Evolutionary conservation across 2,888 invertebrate genomes (phyloP), one percentile per base, ranked within the genome.

Genomic region (Idaea aversata): DNA sequence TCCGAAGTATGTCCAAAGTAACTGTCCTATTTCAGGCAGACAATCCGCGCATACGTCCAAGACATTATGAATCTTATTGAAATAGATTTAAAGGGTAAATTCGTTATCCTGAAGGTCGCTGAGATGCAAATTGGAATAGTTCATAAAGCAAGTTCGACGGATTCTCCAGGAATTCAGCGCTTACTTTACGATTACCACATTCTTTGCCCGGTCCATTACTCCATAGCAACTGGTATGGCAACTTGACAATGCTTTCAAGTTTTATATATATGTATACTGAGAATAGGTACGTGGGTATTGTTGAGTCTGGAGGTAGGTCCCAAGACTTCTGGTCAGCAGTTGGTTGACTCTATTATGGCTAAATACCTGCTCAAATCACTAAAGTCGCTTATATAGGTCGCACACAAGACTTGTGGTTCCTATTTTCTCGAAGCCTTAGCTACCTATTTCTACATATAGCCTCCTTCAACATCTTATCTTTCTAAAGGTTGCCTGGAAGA

Each of bases 111-210:
- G 68, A 57, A 59, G 10, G 34, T 57, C 47, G 67, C 63, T 57
- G 67, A 72, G 71, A 75, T 77, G 78, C 77, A 84, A 87, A 87
- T 87, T 86, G 83, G 79, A 86, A 87, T 85, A 83, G 84, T 86
- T 86, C 68, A 68, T 73, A 72, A 76, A 81, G 75, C 73, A 73
- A 77, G 74, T 77, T 75, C 73, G 73, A 72, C 70, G 73, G 64
- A 62, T 64, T 69, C 71, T 65, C 70, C 70, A 72, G 73, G 71
- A 72, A 77, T 77, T 75, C 75, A 71, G 60, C 47, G 67, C 68
- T 63, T 63, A 67, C 68, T 79, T 78, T 75, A 76, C 73, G 73
- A 75, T 70, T 72, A 75, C 66, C 38, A 65, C 72, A 70, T 70
- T 74, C 73, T 70, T 61, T 72, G 70, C 69, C 71, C 65, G 73